Percentiles rank a stretch among this genome's conserved stretches.
Evolutionary conservation across 2,113 vertebrate species (phyloP).

Genomic region (Lichenostomus cassidix): DNA sequence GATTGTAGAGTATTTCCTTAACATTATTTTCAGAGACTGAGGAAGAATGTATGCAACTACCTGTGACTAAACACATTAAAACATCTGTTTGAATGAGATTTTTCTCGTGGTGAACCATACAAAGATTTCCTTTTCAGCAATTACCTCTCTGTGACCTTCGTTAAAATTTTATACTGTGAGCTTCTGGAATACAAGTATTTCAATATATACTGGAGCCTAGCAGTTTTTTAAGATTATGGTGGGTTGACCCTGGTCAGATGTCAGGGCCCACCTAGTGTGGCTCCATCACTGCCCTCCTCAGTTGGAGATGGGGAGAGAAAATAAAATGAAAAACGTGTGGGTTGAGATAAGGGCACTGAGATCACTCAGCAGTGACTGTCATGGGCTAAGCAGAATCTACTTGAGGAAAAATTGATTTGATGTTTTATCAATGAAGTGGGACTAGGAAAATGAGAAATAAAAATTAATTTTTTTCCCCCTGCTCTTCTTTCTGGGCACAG

Average conservation of each 20-base stretch:
- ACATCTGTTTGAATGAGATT: not conserved
- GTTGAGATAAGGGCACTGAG: not conserved
- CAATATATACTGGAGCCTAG: not conserved
- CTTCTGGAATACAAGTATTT: not conserved
- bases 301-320: not conserved
- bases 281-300: not conserved
- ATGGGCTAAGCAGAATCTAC: not conserved
- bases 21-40: not conserved
- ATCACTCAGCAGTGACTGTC: not conserved
- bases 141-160: not conserved
- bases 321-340: not conserved
- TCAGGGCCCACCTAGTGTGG: not conserved
- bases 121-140: not conserved
- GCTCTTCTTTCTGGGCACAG: not conserved
- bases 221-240: not conserved
- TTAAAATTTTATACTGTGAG: not conserved
- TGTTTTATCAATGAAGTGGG: not conserved
- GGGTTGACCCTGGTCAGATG: not conserved
- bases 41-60: not conserved
- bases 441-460: not conserved
- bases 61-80: not conserved
- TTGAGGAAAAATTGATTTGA: not conserved
- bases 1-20: slow-evolving; percentile 2
- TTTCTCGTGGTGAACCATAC: not conserved
- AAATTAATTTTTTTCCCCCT: not conserved